Conservation (phyloP, 2,797 vertebrate genomes). For the Apogon talboti region DNA sequence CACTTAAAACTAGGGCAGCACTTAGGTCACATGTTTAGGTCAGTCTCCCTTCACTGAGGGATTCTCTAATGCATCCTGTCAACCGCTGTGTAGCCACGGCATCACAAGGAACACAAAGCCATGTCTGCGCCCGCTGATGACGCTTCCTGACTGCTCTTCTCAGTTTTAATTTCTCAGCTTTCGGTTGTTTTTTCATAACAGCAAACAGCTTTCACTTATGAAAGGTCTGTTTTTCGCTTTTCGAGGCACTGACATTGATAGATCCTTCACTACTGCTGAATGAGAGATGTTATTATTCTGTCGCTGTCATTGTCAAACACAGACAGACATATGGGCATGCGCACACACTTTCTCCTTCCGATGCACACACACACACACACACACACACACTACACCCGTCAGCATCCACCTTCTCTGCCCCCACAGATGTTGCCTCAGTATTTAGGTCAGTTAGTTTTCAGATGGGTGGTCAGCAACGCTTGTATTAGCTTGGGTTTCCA, state of each 20-base stretch:
- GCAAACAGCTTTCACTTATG: slow-evolving; percentile 4
- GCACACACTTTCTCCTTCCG: slow-evolving; percentile 1
- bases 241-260: slow-evolving; percentile 57
- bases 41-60: slow-evolving; percentile 75
- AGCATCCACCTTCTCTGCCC: slow-evolving; percentile 65
- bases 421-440: slow-evolving; percentile 75
- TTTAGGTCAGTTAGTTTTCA: slow-evolving; percentile 80
- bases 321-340: slow-evolving; percentile 17
- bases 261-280: slow-evolving; percentile 45
- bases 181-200: background rate
- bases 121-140: slow-evolving; percentile 45
- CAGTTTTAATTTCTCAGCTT: slow-evolving; percentile 51
- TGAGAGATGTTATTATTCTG: slow-evolving; percentile 57
- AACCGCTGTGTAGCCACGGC: slow-evolving; percentile 60
- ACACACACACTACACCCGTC: too few relatives aligned
- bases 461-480: slow-evolving; percentile 77
- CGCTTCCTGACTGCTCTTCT: slow-evolving; percentile 59
- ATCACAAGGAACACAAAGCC: slow-evolving; percentile 50
- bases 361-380: slow-evolving; percentile 11
- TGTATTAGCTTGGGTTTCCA: slow-evolving; percentile 71
- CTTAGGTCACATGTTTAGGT: slow-evolving; percentile 82
- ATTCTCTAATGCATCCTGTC: slow-evolving; percentile 79
- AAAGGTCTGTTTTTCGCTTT: slow-evolving; percentile 48
- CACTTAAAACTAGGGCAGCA: slow-evolving; percentile 75
- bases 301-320: slow-evolving; percentile 50